Percentiles rank a stretch among this genome's conserved stretches.
Conservation (phyloP, 2,888 invertebrate genomes). For the Drosophila recens region DNA sequence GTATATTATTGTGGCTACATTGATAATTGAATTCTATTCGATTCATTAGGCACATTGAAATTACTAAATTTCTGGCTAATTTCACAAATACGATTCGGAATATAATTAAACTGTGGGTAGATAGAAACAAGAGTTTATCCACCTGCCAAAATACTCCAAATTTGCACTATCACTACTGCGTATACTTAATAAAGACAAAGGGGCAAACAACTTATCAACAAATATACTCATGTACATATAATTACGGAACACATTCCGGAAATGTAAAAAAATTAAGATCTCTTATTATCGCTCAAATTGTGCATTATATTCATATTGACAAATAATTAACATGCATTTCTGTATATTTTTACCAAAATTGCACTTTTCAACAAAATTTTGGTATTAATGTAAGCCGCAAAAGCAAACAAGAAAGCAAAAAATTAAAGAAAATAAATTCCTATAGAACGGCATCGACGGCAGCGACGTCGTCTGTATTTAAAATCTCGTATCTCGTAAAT, state of each 20-base stretch:
- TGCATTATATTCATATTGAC: neutral
- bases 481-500: constrained; percentile 70
- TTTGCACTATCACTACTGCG: constrained; percentile 16
- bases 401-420: constrained; percentile 11
- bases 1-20: neutral
- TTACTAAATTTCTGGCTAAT: neutral
- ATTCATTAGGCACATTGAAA: neutral
- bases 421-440: constrained; percentile 44
- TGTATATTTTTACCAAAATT: constrained; percentile 1
- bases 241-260: neutral
- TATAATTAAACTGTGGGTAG: neutral
- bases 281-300: neutral
- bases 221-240: neutral
- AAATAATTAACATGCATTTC: constrained; percentile 5
- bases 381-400: constrained; percentile 31
- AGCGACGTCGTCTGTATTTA: constrained; percentile 60
- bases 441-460: constrained; percentile 38
- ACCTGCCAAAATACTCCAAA: neutral
- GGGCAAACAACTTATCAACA: neutral
- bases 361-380: constrained; percentile 27
- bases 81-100: neutral
- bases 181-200: constrained; percentile 45
- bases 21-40: neutral
- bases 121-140: neutral
- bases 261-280: neutral